Evolutionary conservation across 2,797 vertebrate genomes (phyloP), one percentile per base, ranked within the genome.

Genomic region (Syngnathus acus): DNA sequence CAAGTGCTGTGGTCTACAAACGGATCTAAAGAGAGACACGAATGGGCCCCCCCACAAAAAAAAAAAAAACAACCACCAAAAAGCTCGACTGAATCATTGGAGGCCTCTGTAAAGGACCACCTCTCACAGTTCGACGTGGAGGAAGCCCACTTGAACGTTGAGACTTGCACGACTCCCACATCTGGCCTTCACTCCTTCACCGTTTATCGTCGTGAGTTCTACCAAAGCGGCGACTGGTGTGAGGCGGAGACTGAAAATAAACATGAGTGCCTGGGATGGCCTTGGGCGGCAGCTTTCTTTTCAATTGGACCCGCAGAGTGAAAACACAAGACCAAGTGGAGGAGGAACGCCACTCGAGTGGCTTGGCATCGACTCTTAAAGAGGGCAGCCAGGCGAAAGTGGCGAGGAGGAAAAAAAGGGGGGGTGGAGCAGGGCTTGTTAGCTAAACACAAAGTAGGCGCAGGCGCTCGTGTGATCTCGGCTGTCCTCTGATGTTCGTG

Each of bases 401-500:
- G 73, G 69, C 75, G 72, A 78, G 81, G 83, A 65, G 76, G 80
- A 72, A 39, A 60, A 19, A 37, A 57, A 7, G 13, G 21, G 78
- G 80, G 42, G 10, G 42, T 77, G 79, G 78, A 50, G 71, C 75
- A 73, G 79, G 79, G 80, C 86, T 90, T 84, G 88, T 89, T 89
- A 89, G 86, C 1, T 75, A 79, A 86, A 87, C 85, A 89, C 86
- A 86, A 86, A 89, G 86, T 81, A 78, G 32, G 68, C 80, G 55
- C 74, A 50, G 76, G 75, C 84, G 78, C 75, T 79, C 71, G 71
- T 88, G 73, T 90, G 89, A 90, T 89, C 87, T 89, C 80, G 68
- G 68, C 76, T 76, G 81, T 72, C 78, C 85, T 90, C 86, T 89
- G 88, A 90, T 86, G 86, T 90, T 68, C 70, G 82, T 84, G 85